Evolutionary conservation across 2,888 invertebrate species (phyloP).

Genomic region (Andrena flavipes): DNA sequence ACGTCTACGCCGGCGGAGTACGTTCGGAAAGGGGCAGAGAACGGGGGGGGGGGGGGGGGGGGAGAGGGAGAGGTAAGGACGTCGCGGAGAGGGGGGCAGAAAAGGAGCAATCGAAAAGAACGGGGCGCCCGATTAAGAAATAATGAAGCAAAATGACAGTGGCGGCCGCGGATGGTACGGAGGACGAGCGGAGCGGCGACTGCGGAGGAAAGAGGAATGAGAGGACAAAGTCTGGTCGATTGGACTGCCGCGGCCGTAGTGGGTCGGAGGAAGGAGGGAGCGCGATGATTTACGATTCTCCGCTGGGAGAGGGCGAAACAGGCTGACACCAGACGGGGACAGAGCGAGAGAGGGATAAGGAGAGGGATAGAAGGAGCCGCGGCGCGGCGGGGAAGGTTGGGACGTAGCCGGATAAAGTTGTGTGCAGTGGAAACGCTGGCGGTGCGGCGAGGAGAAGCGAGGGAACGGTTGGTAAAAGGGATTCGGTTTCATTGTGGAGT

Average conservation of each 20-base stretch:
- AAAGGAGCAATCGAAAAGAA: constrained; percentile 49
- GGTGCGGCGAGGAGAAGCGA: neutral
- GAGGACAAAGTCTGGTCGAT: constrained; percentile 53
- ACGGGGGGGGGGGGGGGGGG: neutral
- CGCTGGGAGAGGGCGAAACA: constrained; percentile 21
- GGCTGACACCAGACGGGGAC: neutral
- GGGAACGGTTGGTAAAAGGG: constrained; percentile 39
- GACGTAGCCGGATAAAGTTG: constrained; percentile 20
- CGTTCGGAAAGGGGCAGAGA: neutral
- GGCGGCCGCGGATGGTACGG: neutral
- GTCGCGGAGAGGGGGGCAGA: neutral
- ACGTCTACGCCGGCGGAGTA: neutral
- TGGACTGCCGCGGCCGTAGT: constrained; percentile 24
- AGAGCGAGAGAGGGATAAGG: neutral
- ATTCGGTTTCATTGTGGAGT: constrained; percentile 52
- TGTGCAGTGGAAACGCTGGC: constrained; percentile 25
- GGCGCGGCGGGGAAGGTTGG: constrained; percentile 11
- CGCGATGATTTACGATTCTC: constrained; percentile 66
- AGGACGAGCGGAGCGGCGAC: neutral
- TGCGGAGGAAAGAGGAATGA: constrained; percentile 14
- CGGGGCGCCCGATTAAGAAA: constrained; percentile 57
- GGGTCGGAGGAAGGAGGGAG: constrained; percentile 32
- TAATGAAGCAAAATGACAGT: constrained; percentile 61
- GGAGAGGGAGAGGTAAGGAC: neutral
- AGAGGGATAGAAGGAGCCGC: neutral